phyloP scores from a whole-genome alignment of 2,888 invertebrate species.

The Tricholauxania praeusta region DNA sequence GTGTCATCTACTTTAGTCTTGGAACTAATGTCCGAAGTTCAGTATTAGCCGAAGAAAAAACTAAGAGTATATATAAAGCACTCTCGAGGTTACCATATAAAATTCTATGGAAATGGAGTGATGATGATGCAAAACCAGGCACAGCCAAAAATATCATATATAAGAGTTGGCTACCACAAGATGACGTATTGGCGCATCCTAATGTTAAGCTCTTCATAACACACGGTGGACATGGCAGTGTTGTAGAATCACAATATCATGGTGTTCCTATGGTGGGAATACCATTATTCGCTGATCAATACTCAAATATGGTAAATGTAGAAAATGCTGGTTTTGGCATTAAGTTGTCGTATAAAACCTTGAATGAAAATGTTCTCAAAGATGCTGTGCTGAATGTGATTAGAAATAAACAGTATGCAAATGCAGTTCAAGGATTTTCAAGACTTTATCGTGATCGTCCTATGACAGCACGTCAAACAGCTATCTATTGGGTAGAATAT shows the following conservation, averaged over 20 bases:
- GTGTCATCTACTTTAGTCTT: conserved; percentile 62
- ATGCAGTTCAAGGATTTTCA: conserved; percentile 66
- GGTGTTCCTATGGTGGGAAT: conserved; percentile 81
- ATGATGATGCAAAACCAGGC: conserved; percentile 64
- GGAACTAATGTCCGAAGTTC: conserved; percentile 60
- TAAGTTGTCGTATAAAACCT: conserved; percentile 44
- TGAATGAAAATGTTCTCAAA: conserved; percentile 48
- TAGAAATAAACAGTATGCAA: conserved; percentile 51
- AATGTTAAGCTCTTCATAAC: conserved; percentile 71
- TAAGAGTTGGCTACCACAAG: conserved; percentile 71
- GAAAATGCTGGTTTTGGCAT: conserved; percentile 71
- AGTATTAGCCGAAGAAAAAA: conserved; percentile 48
- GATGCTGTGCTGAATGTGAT: conserved; percentile 52
- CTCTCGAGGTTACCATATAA: conserved; percentile 73
- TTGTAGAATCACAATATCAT: conserved; percentile 84
- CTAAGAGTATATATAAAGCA: conserved; percentile 71
- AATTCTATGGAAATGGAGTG: conserved; percentile 77
- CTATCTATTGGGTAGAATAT: conserved; percentile 72
- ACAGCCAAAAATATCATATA: conserved; percentile 64
- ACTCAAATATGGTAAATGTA: conserved; percentile 81
- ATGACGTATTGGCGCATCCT: conserved; percentile 80
- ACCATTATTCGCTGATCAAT: conserved; percentile 84
- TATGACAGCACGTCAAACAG: conserved; percentile 69
- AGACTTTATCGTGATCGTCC: conserved; percentile 70
- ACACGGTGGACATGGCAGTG: conserved; percentile 75